Evolutionary conservation across 2,888 invertebrate species (phyloP), one percentile per base, ranked within the genome.

Genomic region (Arctia plantaginis): DNA sequence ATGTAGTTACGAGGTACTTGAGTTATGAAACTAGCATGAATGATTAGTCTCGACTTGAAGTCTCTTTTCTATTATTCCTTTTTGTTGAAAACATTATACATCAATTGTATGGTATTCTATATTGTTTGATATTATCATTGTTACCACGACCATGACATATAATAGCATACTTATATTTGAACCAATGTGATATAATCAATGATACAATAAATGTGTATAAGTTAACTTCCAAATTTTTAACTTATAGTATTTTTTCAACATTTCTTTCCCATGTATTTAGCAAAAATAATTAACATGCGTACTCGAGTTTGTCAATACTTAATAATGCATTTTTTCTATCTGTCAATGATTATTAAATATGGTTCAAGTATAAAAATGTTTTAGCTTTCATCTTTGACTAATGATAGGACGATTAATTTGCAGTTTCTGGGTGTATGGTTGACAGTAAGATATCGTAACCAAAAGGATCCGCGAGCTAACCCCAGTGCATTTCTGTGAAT

Each of bases 341-440:
- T 27, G 8, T 27, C 41, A 10, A 47, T 51, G 39, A 39, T 35
- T 69, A 15, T 18, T 64, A 64, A 66, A 33, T 35, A 51, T 64
- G 69, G 65, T 44, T 69, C 64, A 69, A 59, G 44, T 72, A 67
- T 51, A 66, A 71, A 62, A 47, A 68, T 72, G 41, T 65, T 18
- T n/a, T 64, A 55, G 79, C 81, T 83, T 86, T 87, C 86, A 83
- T 83, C 88, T 91, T 93, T 94, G 90, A 93, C 92, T 94, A 95
- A 94, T 92, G 90, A 83, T 86, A 86, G 82, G 89, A 80, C 87
- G 84, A 91, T 92, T 94, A 88, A 89, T 92, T 95, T 95, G 82
- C 98, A 99, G 99, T 99, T 99, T 96, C 97, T 99, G 96, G 99
- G 99, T 96, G 98, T 99, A 83, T 98, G 98, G 98, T 97, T 99